phyloP scores from a whole-genome alignment of 2,797 vertebrate genomes.

The Tragelaphus oryx region DNA sequence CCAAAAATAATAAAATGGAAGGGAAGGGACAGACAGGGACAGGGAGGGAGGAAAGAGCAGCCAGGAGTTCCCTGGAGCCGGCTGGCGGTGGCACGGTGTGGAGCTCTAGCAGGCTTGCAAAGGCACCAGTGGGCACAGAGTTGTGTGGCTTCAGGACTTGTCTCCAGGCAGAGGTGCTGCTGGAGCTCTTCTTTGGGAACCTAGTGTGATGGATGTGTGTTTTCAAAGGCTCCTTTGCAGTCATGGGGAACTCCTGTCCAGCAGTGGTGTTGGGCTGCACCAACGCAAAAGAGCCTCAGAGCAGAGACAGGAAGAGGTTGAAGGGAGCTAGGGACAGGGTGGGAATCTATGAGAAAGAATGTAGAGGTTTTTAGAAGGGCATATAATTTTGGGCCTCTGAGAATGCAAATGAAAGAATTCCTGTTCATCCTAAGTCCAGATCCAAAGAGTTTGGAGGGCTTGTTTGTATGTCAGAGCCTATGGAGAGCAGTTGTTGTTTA shows the following conservation, averaged over 20 bases:
- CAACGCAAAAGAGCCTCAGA: background rate
- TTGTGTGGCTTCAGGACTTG: accelerated
- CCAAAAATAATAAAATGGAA: background rate
- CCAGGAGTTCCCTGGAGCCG: background rate
- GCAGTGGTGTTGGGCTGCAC: background rate
- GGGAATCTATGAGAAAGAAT: background rate
- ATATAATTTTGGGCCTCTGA: background rate
- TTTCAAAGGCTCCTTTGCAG: background rate
- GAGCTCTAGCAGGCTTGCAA: no score
- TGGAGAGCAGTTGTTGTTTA: background rate
- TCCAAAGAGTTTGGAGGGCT: background rate
- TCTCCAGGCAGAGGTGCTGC: background rate
- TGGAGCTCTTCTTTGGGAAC: accelerated
- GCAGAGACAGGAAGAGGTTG: accelerated
- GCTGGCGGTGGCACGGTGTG: accelerated
- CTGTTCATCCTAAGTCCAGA: background rate
- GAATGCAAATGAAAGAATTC: no score
- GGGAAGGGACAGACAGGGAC: background rate
- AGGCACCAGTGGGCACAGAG: background rate
- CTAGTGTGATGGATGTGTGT: accelerated
- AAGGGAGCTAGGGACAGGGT: accelerated
- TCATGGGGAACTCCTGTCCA: accelerated
- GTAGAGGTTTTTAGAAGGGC: background rate
- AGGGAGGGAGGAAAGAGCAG: background rate
- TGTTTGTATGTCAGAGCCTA: accelerated